Evolutionary conservation across 2,888 invertebrate genomes (phyloP).

Genomic region (Flexamia atlantica): DNA sequence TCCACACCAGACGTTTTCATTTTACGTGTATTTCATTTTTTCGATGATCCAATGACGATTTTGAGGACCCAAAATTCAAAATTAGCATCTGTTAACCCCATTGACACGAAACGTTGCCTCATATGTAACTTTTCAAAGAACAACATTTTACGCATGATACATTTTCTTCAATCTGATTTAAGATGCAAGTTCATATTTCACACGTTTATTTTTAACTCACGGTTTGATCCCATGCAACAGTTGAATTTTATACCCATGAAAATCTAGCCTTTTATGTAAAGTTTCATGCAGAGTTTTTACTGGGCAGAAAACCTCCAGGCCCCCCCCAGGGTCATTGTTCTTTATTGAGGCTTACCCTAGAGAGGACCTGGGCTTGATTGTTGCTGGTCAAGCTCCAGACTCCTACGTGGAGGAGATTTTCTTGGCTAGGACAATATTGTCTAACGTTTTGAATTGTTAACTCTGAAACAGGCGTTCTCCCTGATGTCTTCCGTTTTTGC

Average conservation of each 20-base stretch:
- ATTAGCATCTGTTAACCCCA: background rate
- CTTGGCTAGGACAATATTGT: too few species aligned
- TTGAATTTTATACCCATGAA: background rate
- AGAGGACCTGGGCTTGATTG: too few species aligned
- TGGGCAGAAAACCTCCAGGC: too few species aligned
- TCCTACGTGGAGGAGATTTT: too few species aligned
- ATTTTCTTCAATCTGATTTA: conserved; percentile 15
- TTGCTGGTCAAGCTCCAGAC: too few species aligned
- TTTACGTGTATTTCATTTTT: background rate
- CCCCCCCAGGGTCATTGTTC: too few species aligned
- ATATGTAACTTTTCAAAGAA: conserved; percentile 24
- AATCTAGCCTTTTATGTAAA: background rate
- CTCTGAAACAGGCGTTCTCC: too few species aligned
- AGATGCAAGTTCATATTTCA: background rate
- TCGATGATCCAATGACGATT: background rate
- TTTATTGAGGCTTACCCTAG: too few species aligned
- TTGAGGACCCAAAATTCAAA: background rate
- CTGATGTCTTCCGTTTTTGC: too few species aligned
- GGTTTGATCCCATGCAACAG: background rate
- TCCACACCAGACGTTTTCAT: conserved; percentile 26
- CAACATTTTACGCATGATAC: background rate
- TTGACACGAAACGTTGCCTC: conserved; percentile 20
- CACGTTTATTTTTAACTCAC: background rate
- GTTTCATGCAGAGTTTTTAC: too few species aligned
- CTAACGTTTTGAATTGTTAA: too few species aligned